phyloP scores from a whole-genome alignment of 2,888 invertebrate species.

The Calameuta filiformis region DNA sequence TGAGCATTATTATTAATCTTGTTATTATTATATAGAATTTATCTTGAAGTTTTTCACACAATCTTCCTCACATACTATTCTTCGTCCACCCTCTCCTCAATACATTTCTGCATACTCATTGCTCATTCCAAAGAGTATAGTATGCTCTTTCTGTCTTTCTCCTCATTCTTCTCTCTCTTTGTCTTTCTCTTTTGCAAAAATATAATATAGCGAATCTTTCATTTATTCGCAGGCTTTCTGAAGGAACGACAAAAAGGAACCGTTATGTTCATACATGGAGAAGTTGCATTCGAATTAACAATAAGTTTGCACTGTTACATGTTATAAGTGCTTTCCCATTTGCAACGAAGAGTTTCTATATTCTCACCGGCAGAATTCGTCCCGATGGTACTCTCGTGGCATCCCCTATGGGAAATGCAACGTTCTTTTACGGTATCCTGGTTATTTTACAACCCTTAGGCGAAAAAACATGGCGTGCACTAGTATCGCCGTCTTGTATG shows the following conservation, averaged over 20 bases:
- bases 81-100: neutral
- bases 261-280: constrained; percentile 18
- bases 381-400: neutral
- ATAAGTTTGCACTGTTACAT: neutral
- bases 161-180: constrained; percentile 18
- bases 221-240: constrained; percentile 12
- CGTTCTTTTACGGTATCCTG: constrained; percentile 4
- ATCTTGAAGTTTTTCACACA: neutral
- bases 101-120: neutral
- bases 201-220: constrained; percentile 43
- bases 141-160: constrained; percentile 12
- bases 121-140: no score
- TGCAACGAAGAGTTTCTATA: neutral
- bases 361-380: neutral
- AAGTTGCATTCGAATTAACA: constrained; percentile 15
- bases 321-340: neutral
- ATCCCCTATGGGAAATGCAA: constrained; percentile 32
- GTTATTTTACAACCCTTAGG: neutral
- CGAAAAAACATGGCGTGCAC: neutral
- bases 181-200: constrained; percentile 45
- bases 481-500: neutral
- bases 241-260: constrained; percentile 50
- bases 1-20: neutral
- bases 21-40: constrained; percentile 1
- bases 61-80: neutral